A percentile compares a stretch with the other conserved stretches of the same genome.
Conservation (phyloP, 2,888 invertebrate species). For the Pecten maximus region DNA sequence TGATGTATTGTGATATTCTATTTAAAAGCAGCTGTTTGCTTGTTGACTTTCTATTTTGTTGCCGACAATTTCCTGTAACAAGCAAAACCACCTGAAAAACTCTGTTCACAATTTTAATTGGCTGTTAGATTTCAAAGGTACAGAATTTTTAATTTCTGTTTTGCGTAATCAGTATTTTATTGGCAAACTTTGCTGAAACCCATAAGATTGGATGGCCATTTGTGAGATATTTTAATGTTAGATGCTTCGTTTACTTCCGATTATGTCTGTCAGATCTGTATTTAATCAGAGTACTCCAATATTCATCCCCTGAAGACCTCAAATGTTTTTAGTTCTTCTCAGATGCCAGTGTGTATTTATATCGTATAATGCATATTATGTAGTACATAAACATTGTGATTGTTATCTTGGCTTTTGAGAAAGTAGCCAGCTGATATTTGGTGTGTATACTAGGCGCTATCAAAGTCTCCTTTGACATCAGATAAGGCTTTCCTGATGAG, state of each 20-base stretch:
- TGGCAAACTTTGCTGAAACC: not conserved
- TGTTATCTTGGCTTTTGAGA: constrained; percentile 31
- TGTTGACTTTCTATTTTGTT: not conserved
- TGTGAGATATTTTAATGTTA: not conserved
- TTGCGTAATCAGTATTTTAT: constrained; percentile 15
- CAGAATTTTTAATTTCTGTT: not conserved
- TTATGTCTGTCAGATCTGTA: not conserved
- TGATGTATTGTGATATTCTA: no score
- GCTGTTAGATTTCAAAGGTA: not conserved
- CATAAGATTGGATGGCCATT: not conserved
- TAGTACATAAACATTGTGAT: constrained; percentile 20
- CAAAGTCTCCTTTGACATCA: not conserved
- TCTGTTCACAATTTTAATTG: not conserved
- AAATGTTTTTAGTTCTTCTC: not conserved
- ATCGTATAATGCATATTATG: not conserved
- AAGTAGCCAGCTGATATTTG: not conserved
- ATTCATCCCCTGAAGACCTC: not conserved
- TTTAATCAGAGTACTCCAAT: not conserved
- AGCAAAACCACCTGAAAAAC: not conserved
- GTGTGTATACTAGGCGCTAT: constrained; percentile 11
- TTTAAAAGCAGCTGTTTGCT: not conserved
- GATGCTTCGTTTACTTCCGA: not conserved
- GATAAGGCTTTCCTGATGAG: not conserved
- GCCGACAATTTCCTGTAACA: not conserved
- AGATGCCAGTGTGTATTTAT: not conserved